A percentile compares a stretch with the other conserved stretches of the same genome.
These are phyloP conservation scores for Serranus cabrilla DNA, from an alignment of 2,797 vertebrate genomes.

Conservation along the genomic window DNA sequence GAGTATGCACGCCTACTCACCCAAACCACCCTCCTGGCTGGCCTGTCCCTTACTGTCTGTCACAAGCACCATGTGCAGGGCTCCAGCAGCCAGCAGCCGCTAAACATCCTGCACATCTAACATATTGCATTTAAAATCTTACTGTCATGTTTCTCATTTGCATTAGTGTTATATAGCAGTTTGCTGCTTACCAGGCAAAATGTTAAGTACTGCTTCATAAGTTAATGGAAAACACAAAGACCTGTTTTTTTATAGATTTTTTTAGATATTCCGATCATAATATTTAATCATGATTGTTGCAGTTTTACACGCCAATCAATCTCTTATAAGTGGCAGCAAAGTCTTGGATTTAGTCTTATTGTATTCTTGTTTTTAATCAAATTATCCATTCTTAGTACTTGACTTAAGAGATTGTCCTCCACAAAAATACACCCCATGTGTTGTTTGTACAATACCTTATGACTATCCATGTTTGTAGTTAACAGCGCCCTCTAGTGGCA, in stretches of 20 bases:
- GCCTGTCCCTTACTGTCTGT: conserved; percentile 63
- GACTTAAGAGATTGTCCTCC: background rate
- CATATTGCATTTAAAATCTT: conserved; percentile 39
- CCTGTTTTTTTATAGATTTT: background rate
- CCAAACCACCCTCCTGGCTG: conserved; percentile 53
- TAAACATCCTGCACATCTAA: conserved; percentile 15
- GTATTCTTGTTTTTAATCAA: background rate
- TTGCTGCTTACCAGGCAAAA: background rate
- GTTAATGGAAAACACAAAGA: background rate
- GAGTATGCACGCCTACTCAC: conserved; percentile 56
- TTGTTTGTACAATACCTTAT: no score
- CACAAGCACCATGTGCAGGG: conserved; percentile 47
- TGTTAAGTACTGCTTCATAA: background rate
- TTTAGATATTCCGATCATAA: background rate
- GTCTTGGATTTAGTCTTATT: background rate
- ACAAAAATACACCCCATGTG: no score
- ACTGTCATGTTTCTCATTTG: conserved; percentile 20
- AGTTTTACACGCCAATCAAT: background rate
- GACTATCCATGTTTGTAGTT: no score
- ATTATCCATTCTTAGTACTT: background rate
- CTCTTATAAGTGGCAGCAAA: background rate
- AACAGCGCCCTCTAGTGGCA: no score
- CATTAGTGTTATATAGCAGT: conserved; percentile 7
- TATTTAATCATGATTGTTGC: background rate
- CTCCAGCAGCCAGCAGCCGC: conserved; percentile 37